A percentile compares a stretch with the other conserved stretches of the same genome.
Conservation (phyloP, 2,113 vertebrate genomes). For the Aplodontia rufa region DNA sequence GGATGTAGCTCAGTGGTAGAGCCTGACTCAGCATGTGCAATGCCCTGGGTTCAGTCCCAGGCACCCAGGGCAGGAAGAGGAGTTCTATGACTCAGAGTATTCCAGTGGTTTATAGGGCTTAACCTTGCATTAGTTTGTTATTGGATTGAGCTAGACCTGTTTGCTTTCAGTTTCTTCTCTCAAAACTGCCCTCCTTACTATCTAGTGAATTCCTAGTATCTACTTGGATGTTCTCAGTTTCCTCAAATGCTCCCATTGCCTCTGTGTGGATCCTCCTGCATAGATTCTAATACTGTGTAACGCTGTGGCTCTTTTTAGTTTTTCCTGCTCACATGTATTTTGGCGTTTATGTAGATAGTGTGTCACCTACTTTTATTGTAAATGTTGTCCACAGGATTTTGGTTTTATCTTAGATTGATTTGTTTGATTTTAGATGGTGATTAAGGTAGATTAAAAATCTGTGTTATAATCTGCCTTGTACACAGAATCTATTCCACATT, state of each 20-base stretch:
- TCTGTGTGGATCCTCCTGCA: not conserved
- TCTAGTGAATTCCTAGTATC: not conserved
- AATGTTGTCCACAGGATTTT: not conserved
- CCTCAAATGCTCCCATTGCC: not conserved
- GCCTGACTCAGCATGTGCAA: not conserved
- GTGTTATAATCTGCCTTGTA: not conserved
- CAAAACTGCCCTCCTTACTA: not conserved
- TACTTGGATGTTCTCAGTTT: not conserved
- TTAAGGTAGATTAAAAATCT: conserved; percentile 23
- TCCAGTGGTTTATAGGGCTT: conserved; percentile 10
- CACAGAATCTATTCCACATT: not conserved
- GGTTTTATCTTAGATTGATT: conserved; percentile 15
- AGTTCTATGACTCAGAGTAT: not conserved
- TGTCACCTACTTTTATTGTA: not conserved
- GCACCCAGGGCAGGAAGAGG: not conserved
- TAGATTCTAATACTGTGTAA: not conserved
- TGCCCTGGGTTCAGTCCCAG: not conserved
- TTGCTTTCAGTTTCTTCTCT: conserved; percentile 38
- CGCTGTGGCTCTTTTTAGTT: not conserved
- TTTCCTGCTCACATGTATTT: not conserved
- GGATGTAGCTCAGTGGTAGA: not conserved
- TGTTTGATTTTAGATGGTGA: conserved; percentile 35
- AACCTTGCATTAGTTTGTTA: not conserved
- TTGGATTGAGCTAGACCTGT: not conserved
- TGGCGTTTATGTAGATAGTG: not conserved